Evolutionary conservation across 2,797 vertebrate species (phyloP).

Genomic region (Cheirogaleus major): DNA sequence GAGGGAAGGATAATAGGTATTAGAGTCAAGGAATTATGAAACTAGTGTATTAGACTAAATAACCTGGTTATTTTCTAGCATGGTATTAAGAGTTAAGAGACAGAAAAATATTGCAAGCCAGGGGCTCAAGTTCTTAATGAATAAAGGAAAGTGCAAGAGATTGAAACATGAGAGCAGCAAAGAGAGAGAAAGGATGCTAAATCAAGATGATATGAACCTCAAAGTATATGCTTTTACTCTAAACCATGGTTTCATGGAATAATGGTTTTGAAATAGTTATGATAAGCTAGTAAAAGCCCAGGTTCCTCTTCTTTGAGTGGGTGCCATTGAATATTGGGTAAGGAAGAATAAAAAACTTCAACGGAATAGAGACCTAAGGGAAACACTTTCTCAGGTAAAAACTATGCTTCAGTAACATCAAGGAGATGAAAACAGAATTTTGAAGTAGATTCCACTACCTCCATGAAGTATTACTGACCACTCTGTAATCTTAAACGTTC

Average conservation of each 20-base stretch:
- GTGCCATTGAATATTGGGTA: not conserved
- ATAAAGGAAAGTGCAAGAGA: not conserved
- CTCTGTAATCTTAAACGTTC: not conserved
- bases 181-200: not conserved
- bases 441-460: not conserved
- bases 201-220: not conserved
- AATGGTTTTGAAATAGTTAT: not conserved
- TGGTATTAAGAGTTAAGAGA: not conserved
- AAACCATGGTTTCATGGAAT: not conserved
- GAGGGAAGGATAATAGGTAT: not conserved
- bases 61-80: not conserved
- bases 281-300: not conserved
- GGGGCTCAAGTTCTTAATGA: not conserved
- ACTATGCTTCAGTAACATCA: not conserved
- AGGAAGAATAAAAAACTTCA: not conserved
- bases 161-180: not conserved
- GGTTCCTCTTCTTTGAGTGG: not conserved
- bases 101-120: not conserved
- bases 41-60: not conserved
- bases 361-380: not conserved
- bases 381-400: not conserved
- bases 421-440: not conserved
- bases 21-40: not conserved
- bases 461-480: not conserved
- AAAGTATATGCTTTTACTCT: not conserved